Evolutionary conservation across 1,140 invertebrate genomes (phyloP), one percentile per base, ranked within the genome.

Genomic region (Lordiphosa collinella): DNA sequence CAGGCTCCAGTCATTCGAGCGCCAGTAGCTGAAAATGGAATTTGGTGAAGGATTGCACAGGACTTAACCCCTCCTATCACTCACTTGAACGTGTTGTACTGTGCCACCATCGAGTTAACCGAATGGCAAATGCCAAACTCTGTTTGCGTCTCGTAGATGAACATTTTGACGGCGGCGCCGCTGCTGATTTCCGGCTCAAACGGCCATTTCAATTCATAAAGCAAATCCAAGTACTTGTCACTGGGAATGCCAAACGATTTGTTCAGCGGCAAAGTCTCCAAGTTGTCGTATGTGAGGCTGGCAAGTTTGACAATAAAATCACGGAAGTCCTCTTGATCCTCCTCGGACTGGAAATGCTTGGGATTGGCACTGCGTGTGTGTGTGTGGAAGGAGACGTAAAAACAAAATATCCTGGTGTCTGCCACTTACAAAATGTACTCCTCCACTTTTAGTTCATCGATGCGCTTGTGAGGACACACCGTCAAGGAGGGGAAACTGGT

Each of bases 81-180:
- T 91, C 85, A 93, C 92, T 88, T 74, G 7, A 91, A 92, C 12
- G 91, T 90, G 73, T 91, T 93, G 76, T 93, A 93, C 13, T 90
- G 76, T 4, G 92, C 92, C 25, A 92, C 89, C 63, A 91, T 88
- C 0, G 93, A 93, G 79, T 93, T 93, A 18, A 92, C 91, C 29
- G 91, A 89, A 84, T 93, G 93, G 66, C 93, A 94, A 53, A 93
- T 78, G 2, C 93, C 93, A 88, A 92, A 90, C 78, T 94, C 93
- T 0, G 92, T 93, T 25, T 93, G 88, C 10, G 91, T 92, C 22
- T 91, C 90, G 31, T 91, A 85, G 7, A 93, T 88, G 41, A 89
- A 86, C 54, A 92, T 84, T 49, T 78, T 89, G 12, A 90, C 90
- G 3, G 90, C 74, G 37, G 91, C 90, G 52, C 91, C 91, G 40